Base-by-base conservation (phyloP, 1,140 invertebrate species). In the Habropoda laboriosa region DNA sequence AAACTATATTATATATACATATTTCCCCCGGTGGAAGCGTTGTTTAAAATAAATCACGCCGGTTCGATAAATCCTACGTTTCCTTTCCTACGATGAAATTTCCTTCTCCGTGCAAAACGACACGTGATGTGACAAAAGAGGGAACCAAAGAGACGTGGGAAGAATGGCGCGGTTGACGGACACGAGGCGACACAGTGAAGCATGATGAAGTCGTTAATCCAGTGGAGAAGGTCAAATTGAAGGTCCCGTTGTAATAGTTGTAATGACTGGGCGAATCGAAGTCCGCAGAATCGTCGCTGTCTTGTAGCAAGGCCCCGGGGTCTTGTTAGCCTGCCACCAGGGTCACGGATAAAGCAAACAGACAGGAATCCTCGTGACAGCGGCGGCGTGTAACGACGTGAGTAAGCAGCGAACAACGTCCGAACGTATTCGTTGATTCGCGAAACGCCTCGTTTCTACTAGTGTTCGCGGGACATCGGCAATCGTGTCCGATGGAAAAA, bases 241-340 rank as follows among this genome's bases (percentile, higher is more conserved):
- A 86, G 83, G 80, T 81, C 84, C 64, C 83, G 74, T 86, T 85
- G 83, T 85, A 85, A 85, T 85, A 79, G 83, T 83, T 82, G 83
- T 82, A 85, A 85, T 86, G 83, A 86, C 84, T 81, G 72, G 74
- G 74, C 79, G 83, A 86, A 85, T 86, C 81, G 83, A 82, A 72
- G 80, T 70, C 79, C 57, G 75, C 80, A 80, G 85, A 79, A 86
- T 86, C 80, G 83, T 66, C 63, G 70, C 42, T 61, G 73, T 78
- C 64, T 53, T 63, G 57, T 60, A 66, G 18, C 3, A 21, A n/a
- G n/a, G 42, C 40, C 40, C 35, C 35, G 73, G 40, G 35, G 71
- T 47, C 71, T 67, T 75, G 72, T 74, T 75, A 47, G 61, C 72
- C 40, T 55, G 71, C 71, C 71, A 75, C 61, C 60, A 53, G 72